These are phyloP conservation scores for Ennomos quercinarius DNA, from an alignment of 2,888 invertebrate species.

Conservation along the genomic window DNA sequence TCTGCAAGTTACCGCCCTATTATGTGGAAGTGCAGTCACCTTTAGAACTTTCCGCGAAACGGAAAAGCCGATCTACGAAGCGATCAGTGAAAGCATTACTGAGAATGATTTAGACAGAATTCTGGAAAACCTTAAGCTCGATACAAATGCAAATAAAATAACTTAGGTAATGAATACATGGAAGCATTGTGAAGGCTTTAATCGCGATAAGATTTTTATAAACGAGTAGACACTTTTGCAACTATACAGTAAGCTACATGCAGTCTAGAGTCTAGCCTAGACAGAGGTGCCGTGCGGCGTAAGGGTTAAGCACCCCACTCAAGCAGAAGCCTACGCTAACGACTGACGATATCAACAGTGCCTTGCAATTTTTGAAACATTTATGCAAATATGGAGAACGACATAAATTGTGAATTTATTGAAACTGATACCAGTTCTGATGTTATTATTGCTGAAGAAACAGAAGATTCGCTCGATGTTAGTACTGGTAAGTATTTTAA, in stretches of 20 bases:
- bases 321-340: slow-evolving; percentile 35
- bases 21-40: slow-evolving; percentile 78
- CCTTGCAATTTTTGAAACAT: slow-evolving; percentile 23
- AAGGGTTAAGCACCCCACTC: slow-evolving; percentile 29
- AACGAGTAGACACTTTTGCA: slow-evolving; percentile 34
- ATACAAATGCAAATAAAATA: slow-evolving; percentile 24
- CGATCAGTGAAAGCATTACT: slow-evolving; percentile 20
- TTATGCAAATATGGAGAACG: slow-evolving; percentile 26
- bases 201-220: slow-evolving; percentile 33
- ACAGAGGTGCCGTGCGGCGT: slow-evolving; percentile 19
- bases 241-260: slow-evolving; percentile 31
- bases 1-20: slow-evolving; percentile 55
- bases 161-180: slow-evolving; percentile 24
- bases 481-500: slow-evolving; percentile 43
- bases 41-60: slow-evolving; percentile 45
- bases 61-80: slow-evolving; percentile 22
- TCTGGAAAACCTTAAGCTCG: slow-evolving; percentile 22
- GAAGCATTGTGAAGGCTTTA: slow-evolving; percentile 15
- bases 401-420: slow-evolving; percentile 15
- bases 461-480: slow-evolving; percentile 32
- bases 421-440: slow-evolving; percentile 22
- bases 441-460: slow-evolving; percentile 17
- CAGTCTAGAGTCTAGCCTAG: slow-evolving; percentile 27
- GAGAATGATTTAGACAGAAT: slow-evolving; percentile 17
- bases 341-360: slow-evolving; percentile 28